phyloP scores from a whole-genome alignment of 2,797 vertebrate genomes.

The Bryconaethiops microstoma region DNA sequence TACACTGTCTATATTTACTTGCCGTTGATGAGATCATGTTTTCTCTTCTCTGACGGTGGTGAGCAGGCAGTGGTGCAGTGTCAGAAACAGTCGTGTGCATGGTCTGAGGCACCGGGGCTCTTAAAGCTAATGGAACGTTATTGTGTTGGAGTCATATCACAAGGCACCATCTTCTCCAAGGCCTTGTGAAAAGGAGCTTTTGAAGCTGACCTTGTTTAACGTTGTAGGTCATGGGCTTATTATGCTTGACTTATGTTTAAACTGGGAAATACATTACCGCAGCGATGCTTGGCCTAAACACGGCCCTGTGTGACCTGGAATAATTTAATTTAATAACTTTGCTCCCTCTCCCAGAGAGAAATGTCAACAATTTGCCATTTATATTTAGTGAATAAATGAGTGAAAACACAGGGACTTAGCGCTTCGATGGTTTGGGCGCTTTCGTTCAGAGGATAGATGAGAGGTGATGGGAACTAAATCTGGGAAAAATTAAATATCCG shows the following conservation, averaged over 20 bases:
- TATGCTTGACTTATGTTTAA: conserved; percentile 37
- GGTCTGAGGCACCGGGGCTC: conserved; percentile 3
- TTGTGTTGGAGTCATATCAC: conserved; percentile 64
- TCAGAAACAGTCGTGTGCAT: conserved; percentile 3
- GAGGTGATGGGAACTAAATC: conserved; percentile 6
- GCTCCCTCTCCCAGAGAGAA: background rate
- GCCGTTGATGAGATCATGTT: conserved; percentile 26
- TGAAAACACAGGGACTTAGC: background rate
- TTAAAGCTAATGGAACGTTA: conserved; percentile 58
- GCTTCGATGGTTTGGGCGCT: background rate
- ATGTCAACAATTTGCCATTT: conserved; percentile 5
- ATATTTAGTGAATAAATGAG: conserved; percentile 5
- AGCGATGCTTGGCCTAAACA: conserved; percentile 27
- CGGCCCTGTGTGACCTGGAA: background rate
- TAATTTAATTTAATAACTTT: conserved; percentile 4
- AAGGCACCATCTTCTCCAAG: conserved; percentile 55
- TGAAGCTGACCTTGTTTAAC: conserved; percentile 63
- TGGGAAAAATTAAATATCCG: conserved; percentile 4
- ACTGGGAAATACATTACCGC: conserved; percentile 25
- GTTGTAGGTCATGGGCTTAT: conserved; percentile 57
- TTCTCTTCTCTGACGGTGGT: background rate
- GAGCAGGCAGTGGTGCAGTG: background rate
- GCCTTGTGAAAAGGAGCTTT: conserved; percentile 69
- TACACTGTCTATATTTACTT: conserved; percentile 4
- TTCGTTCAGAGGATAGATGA: background rate